Base-by-base conservation (phyloP, 2,888 invertebrate genomes). In the Muschampia plurimacula region DNA sequence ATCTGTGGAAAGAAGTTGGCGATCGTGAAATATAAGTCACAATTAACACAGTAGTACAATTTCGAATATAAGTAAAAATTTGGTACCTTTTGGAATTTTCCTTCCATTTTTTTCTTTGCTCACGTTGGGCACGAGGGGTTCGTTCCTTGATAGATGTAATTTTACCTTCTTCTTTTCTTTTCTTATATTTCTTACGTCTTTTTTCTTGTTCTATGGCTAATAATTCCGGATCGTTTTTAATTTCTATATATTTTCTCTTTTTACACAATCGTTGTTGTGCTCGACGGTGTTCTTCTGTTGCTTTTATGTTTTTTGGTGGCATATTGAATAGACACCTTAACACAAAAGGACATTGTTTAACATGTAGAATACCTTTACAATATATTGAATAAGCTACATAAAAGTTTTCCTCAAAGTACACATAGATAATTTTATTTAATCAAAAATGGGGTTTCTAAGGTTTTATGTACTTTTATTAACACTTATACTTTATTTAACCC, bases 81-180 rank as follows among this genome's bases (percentile, higher is more conserved):
- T 49, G 13, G n/a, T 49, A 49, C 49, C 13, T 57, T 22, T 57
- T 57, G 57, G 22, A 57, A 28, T 57, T 57, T 57, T 57, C 57
- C 28, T 57, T 57, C 57, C 57, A 57, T 57, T 57, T 57, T 22
- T 57, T 57, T 57, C 57, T 57, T 57, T 28, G 15, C 57, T 57
- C 28, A 22, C 57, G 57, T 22, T 57, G 22, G 22, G 22, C 57
- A 5, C 57, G 57, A 57, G 22, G 57, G 22, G 57, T 28, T 57
- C 6, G 57, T 57, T 57, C 57, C 57, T 57, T 57, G 6, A 57
- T 57, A 28, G 57, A 28, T 57, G 5, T 57, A 8, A 57, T 57
- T 57, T 57, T 57, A 28, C 57, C 49, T 49, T 49, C 57, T 57
- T 57, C 22, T 57, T 57, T 57, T 57, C 57, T 57, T 28, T 57